Percentiles rank a stretch among this genome's conserved stretches.
Conservation (phyloP, 1,140 invertebrate genomes). For the Saxidomus purpurata region DNA sequence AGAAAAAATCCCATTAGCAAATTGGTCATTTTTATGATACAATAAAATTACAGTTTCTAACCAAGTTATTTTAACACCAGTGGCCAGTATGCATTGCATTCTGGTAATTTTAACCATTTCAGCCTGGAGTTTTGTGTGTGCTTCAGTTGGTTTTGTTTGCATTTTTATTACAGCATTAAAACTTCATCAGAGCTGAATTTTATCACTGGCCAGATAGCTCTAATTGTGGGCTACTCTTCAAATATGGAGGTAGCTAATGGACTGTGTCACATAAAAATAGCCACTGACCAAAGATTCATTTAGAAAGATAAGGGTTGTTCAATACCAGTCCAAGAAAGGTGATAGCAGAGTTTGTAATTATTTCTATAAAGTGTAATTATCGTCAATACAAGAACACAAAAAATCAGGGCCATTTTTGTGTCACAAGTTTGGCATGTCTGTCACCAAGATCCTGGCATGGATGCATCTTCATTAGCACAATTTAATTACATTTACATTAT, state of each 20-base stretch:
- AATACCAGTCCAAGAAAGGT: slow-evolving; percentile 3
- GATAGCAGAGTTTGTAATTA: slow-evolving; percentile 2
- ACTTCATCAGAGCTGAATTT: slow-evolving; percentile 13
- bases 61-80: background rate
- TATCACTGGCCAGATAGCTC: slow-evolving; percentile 1
- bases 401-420: background rate
- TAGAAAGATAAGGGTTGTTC: slow-evolving; percentile 3
- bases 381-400: background rate
- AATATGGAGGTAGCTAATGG: slow-evolving; percentile 7
- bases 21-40: slow-evolving; percentile 37
- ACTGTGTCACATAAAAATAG: slow-evolving; percentile 1
- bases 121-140: background rate
- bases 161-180: slow-evolving; percentile 27
- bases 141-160: slow-evolving; percentile 16
- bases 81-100: background rate
- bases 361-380: slow-evolving; percentile 1
- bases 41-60: slow-evolving; percentile 8
- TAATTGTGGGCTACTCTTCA: slow-evolving; percentile 46
- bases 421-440: background rate
- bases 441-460: background rate
- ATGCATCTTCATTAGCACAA: background rate
- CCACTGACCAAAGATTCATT: slow-evolving; percentile 12
- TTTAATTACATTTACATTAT: slow-evolving; percentile 31
- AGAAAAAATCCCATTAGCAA: slow-evolving; percentile 44
- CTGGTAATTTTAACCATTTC: slow-evolving; percentile 24